Conservation (phyloP, 2,113 vertebrate species). For the Eleginops maclovinus region DNA sequence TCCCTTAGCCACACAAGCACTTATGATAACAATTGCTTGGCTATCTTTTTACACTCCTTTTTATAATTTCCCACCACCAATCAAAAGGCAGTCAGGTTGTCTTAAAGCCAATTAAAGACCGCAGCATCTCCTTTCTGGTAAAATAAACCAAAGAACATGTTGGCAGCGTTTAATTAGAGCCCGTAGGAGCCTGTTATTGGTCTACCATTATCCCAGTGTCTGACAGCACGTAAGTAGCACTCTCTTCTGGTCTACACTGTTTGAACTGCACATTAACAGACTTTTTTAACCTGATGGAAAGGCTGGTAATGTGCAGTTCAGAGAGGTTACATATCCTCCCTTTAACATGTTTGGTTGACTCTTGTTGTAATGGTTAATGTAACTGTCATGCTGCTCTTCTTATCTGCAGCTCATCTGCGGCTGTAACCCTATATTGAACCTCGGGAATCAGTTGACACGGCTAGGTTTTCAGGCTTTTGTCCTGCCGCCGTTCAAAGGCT, state of each 20-base stretch:
- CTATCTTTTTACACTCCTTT: neutral
- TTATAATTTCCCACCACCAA: constrained; percentile 6
- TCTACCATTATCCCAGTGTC: neutral
- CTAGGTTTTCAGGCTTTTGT: constrained; percentile 70
- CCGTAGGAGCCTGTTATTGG: constrained; percentile 49
- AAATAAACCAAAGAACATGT: constrained; percentile 36
- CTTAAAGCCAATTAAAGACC: constrained; percentile 24
- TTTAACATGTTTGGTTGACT: neutral
- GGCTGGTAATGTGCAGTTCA: neutral
- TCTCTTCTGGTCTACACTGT: neutral
- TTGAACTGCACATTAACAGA: constrained; percentile 1
- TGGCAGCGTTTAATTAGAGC: constrained; percentile 57
- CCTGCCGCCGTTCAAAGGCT: constrained; percentile 20
- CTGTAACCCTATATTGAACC: constrained; percentile 65
- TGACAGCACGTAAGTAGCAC: neutral
- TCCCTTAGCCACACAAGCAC: too few species aligned
- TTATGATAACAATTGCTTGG: neutral
- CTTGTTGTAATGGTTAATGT: constrained; percentile 5
- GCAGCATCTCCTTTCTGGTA: neutral
- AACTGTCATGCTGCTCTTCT: neutral
- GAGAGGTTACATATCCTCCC: neutral
- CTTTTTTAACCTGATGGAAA: neutral
- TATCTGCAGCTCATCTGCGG: constrained; percentile 34
- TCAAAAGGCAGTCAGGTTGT: neutral
- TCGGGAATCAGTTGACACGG: constrained; percentile 56